Percentiles rank a stretch among this genome's conserved stretches.
Evolutionary conservation across 2,888 invertebrate species (phyloP).

Genomic region (Helobdella robusta): DNA sequence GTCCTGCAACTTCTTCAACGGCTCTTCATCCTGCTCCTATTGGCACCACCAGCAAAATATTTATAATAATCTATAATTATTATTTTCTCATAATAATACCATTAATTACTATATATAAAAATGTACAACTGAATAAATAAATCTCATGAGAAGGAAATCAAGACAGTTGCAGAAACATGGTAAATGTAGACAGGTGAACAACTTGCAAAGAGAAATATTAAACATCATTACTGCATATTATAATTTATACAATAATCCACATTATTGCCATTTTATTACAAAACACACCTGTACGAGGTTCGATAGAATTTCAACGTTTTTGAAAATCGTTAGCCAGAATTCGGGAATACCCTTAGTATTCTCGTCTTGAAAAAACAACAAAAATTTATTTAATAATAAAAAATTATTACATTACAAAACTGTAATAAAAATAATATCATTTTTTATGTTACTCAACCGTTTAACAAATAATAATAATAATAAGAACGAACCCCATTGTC

Average conservation of each 20-base stretch:
- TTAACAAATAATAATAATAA: too few relatives aligned
- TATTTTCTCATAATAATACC: not conserved
- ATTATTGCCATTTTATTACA: too few relatives aligned
- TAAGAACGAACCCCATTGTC: too few relatives aligned
- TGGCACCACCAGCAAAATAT: not conserved
- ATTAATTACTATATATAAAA: not conserved
- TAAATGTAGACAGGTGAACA: not conserved
- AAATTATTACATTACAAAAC: too few relatives aligned
- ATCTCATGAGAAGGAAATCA: too few relatives aligned
- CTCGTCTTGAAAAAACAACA: too few relatives aligned
- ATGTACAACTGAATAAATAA: not conserved
- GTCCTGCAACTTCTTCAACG: constrained; percentile 5
- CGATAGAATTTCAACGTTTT: constrained; percentile 19
- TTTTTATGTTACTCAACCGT: too few relatives aligned
- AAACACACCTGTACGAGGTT: constrained; percentile 17
- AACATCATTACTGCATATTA: too few relatives aligned
- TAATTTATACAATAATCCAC: too few relatives aligned
- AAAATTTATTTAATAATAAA: too few relatives aligned
- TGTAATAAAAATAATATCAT: too few relatives aligned
- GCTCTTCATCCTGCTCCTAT: constrained; percentile 11
- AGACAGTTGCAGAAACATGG: not conserved
- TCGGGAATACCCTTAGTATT: constrained; percentile 27
- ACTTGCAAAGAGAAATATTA: too few relatives aligned
- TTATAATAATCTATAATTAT: not conserved
- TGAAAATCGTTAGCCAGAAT: constrained; percentile 29